Evolutionary conservation across 2,113 vertebrate genomes (phyloP), one percentile per base, ranked within the genome.

Genomic region (Aspidoscelis tigris): DNA sequence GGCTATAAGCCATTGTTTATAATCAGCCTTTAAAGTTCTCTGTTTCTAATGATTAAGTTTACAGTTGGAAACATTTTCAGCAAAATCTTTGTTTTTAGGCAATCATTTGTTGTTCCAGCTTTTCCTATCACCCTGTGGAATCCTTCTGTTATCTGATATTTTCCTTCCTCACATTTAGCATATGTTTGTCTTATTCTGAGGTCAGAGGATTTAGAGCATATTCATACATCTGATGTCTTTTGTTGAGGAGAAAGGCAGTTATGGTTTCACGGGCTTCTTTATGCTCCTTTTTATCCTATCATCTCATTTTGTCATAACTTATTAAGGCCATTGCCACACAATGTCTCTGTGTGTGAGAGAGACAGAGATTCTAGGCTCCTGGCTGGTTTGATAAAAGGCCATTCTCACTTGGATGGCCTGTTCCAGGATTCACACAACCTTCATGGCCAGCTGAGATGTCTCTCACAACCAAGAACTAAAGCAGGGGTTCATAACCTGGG

Each of bases 71-170:
- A 9, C 76, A 14, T 9, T 81, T 22, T 21, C 39, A 50, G 0
- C 2, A 68, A 71, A 84, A 86, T 53, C 12, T 39, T 76, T 24
- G 68, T 44, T 50, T 75, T 50, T 0, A 73, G 0, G 39, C 9
- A 16, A 39, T 53, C 39, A 7, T 0, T 1, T 22, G 33, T 82
- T n/a, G 11, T 10, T 1, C 2, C 0, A 68, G 33, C 1, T 3
- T 75, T 18, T 3, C 0, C 71, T 74, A 79, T 71, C 7, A 64
- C 11, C 76, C n/a, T 24, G 12, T 14, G 55, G 47, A 77, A 55
- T n/a, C 16, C 24, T 2, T 24, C 21, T 61, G 7, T 73, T 84
- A 50, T 22, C 76, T 18, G 12, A 6, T 39, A 69, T 65, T 26
- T 70, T 76, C 9, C 18, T 58, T 11, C 11, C 39, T 24, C 33